phyloP scores from a whole-genome alignment of 2,113 vertebrate species.

The human region DNA sequence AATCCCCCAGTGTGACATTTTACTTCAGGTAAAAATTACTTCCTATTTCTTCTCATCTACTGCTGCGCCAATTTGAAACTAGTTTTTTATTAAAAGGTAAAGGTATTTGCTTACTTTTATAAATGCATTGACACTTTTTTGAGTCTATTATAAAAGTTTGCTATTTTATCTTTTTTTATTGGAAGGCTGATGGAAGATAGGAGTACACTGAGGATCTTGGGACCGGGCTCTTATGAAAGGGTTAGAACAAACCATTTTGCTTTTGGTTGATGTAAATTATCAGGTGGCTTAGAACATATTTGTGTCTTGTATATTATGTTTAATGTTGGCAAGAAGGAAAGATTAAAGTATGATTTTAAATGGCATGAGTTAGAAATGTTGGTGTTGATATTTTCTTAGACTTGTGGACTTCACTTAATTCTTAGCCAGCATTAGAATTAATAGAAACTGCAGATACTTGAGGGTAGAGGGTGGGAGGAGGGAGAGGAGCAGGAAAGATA shows the following conservation, averaged over 20 bases:
- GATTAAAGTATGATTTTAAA: neutral
- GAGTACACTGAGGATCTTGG: neutral
- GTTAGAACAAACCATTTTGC: conserved; percentile 9
- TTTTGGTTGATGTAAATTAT: neutral
- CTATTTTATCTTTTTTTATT: neutral
- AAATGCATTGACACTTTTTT: conserved; percentile 18
- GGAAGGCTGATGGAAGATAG: neutral
- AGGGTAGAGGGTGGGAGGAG: too few species aligned
- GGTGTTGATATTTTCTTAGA: neutral
- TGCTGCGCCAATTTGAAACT: neutral
- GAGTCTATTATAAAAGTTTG: neutral
- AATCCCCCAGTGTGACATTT: neutral
- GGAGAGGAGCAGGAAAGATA: too few species aligned
- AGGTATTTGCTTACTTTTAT: neutral
- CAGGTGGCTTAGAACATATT: neutral
- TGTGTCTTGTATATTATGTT: neutral
- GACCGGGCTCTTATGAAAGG: neutral
- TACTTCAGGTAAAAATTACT: neutral
- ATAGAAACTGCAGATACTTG: neutral
- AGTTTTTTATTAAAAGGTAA: neutral
- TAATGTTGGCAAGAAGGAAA: neutral
- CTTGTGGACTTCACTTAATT: neutral
- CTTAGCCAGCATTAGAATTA: neutral
- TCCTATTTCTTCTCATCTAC: neutral
- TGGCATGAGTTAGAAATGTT: neutral